Conservation (phyloP, 2,113 vertebrate species). For the Sturnus vulgaris region DNA sequence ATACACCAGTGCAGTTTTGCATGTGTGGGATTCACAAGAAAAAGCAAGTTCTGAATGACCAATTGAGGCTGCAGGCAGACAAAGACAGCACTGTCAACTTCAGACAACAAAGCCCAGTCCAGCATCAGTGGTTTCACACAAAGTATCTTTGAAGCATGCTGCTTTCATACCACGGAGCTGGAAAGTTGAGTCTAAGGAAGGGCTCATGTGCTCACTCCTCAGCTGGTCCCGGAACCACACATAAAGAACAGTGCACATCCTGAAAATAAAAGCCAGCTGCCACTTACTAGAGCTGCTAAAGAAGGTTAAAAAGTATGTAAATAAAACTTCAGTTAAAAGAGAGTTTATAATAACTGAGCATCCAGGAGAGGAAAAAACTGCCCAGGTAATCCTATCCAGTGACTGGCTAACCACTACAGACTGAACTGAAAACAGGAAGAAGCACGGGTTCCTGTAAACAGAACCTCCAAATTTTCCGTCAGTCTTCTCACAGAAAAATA, state of each 20-base stretch:
- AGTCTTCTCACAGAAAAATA: slow-evolving; percentile 2
- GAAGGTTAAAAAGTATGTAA: not conserved
- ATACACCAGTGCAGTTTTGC: not conserved
- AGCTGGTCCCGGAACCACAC: slow-evolving; percentile 29
- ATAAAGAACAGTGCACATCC: slow-evolving; percentile 32
- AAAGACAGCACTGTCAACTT: slow-evolving; percentile 46
- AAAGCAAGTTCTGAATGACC: slow-evolving; percentile 31
- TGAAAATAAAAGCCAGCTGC: slow-evolving; percentile 48
- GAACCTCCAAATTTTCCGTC: not conserved
- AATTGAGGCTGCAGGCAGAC: slow-evolving; percentile 4
- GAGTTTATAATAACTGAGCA: not conserved
- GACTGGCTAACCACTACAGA: not conserved
- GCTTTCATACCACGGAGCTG: slow-evolving; percentile 17
- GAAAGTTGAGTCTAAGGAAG: slow-evolving; percentile 36
- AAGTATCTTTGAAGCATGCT: slow-evolving; percentile 39
- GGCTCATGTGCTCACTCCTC: slow-evolving; percentile 15
- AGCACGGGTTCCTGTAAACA: not conserved
- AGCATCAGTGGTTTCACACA: slow-evolving; percentile 50
- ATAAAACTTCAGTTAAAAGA: not conserved
- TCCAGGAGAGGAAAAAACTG: not conserved
- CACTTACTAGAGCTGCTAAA: not conserved
- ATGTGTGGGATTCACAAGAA: slow-evolving; percentile 17
- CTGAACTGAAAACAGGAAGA: not conserved
- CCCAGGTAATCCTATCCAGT: slow-evolving; percentile 26
- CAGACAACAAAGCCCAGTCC: slow-evolving; percentile 53